Evolutionary conservation across 1,140 invertebrate species (phyloP).

Genomic region (Drosophila ananassae): DNA sequence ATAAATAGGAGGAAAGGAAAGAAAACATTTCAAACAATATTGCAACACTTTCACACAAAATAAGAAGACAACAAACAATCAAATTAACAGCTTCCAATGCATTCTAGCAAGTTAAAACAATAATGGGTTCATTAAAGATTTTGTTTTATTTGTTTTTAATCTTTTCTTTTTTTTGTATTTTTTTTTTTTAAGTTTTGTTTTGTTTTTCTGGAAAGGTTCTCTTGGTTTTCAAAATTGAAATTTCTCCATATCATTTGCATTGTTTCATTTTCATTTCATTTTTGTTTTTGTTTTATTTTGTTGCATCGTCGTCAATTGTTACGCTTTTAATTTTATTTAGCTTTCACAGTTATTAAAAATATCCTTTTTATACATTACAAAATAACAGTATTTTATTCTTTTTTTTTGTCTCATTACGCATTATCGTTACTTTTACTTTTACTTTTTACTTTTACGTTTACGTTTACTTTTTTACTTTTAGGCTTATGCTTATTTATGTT

Average conservation of each 20-base stretch:
- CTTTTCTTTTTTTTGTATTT: constrained; percentile 34
- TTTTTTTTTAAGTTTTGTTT: constrained; percentile 12
- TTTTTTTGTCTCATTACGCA: constrained; percentile 60
- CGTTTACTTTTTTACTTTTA: constrained; percentile 55
- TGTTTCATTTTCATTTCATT: background rate
- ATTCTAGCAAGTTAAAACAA: constrained; percentile 57
- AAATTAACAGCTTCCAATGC: constrained; percentile 27
- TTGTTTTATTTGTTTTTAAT: constrained; percentile 71
- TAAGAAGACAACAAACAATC: constrained; percentile 27
- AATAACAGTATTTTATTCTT: constrained; percentile 84
- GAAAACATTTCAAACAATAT: constrained; percentile 44
- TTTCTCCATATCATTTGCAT: constrained; percentile 24
- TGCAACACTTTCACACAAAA: constrained; percentile 60
- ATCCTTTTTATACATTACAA: constrained; percentile 84
- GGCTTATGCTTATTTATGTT: constrained; percentile 76
- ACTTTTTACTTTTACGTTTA: constrained; percentile 45
- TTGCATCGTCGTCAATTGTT: constrained; percentile 69
- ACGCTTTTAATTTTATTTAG: constrained; percentile 83
- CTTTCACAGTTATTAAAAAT: constrained; percentile 84
- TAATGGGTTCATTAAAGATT: constrained; percentile 66
- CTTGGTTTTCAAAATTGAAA: constrained; percentile 43
- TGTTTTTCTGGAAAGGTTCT: constrained; percentile 71
- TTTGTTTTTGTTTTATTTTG: constrained; percentile 47
- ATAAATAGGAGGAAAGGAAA: background rate
- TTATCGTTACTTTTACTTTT: constrained; percentile 34